Conservation (phyloP, 2,113 vertebrate genomes). For the Platichthys stellatus region DNA sequence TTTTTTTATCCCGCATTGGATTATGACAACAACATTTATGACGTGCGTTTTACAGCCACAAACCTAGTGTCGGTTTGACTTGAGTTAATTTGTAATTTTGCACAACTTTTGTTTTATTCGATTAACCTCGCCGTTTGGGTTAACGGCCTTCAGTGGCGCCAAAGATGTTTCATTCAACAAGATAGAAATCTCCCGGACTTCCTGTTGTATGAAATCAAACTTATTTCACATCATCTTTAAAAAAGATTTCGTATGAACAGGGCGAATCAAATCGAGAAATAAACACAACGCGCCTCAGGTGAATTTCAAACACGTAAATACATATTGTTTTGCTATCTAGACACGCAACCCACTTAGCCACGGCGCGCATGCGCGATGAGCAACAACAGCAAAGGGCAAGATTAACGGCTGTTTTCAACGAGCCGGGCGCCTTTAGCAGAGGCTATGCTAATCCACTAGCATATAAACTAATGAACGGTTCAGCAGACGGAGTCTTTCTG, state of each 20-base stretch:
- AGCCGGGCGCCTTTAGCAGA: background rate
- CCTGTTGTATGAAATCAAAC: background rate
- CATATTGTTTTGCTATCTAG: background rate
- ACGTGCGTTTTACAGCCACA: accelerated
- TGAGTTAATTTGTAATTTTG: background rate
- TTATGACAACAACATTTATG: background rate
- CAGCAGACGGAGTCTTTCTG: accelerated
- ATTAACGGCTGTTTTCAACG: background rate
- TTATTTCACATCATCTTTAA: background rate
- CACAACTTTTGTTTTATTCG: background rate
- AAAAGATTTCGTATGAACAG: background rate
- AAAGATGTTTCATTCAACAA: conserved; percentile 52
- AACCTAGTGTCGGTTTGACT: accelerated
- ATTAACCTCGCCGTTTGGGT: background rate
- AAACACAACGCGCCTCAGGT: background rate
- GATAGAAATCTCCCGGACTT: conserved; percentile 31
- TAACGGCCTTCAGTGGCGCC: background rate
- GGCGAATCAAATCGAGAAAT: no score
- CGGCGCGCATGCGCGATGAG: background rate
- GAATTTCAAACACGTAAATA: no score
- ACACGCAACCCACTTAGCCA: background rate
- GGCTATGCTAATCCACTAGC: background rate
- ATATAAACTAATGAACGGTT: background rate
- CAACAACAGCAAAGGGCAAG: background rate
- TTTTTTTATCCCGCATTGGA: background rate